Base-by-base conservation (phyloP, 2,888 invertebrate species). In the Drepanosiphum platanoidis region DNA sequence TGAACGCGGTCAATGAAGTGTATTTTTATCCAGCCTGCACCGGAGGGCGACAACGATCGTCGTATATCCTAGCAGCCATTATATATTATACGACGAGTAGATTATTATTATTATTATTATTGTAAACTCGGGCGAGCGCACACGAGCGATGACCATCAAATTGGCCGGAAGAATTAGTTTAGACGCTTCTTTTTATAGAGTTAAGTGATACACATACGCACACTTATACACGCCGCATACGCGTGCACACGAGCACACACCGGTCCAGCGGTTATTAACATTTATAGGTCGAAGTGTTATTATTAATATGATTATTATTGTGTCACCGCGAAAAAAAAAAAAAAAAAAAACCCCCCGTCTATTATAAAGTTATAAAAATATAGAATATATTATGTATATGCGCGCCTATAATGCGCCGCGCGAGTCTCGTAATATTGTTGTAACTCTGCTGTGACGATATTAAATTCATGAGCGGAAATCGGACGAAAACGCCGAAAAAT, bases 81-180 rank as follows among this genome's bases (percentile, higher is more conserved):
- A n/a, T 27, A 64, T 78, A 78, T 64, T 22, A 68, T 1, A 22
- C n/a, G 13, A 32, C 68, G 36, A 27, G 36, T 22, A 46, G n/a
- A 32, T 22, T 66, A 68, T 42, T 32, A n/a, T 34, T 79, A 66
- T 46, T 39, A 71, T 68, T 68, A 68, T 68, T 78, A 77, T 64
- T 64, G 68, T 68, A 79, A 22, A n/a, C 32, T 42, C 36, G 80
- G 61, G 61, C 36, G 27, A 36, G 61, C 30, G 77, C 15, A 70
- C 46, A 27, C 30, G 39, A 71, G 18, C 27, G 75, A 75, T 84
- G 77, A 84, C 84, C 84, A 77, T 58, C 84, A 77, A 84, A 84
- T 84, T 84, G 84, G 77, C 84, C 84, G 84, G 84, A 84, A 84
- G 84, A 84, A 75, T 84, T 68, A 84, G 75, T 84, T 84, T 84